phyloP scores from a whole-genome alignment of 1,140 invertebrate species.

The Saccostrea cuccullata region DNA sequence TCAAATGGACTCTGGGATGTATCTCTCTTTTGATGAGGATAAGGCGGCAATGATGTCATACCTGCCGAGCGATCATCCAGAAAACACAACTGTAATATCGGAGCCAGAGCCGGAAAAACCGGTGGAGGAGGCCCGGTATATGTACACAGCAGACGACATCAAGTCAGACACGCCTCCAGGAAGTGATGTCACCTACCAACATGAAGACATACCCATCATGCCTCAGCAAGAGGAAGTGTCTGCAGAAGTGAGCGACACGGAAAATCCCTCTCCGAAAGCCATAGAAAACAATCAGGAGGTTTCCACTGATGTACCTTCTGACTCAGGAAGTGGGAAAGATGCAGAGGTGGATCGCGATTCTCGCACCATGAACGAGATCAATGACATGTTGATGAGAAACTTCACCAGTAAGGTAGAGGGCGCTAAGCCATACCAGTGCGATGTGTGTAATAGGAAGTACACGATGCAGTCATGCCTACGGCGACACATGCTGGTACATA shows the following conservation, averaged over 20 bases:
- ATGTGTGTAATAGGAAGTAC: slow-evolving; percentile 27
- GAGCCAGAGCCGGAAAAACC: neutral
- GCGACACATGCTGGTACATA: slow-evolving; percentile 44
- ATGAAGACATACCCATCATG: slow-evolving; percentile 8
- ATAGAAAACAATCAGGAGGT: neutral
- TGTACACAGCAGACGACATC: slow-evolving; percentile 3
- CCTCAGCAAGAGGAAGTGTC: neutral
- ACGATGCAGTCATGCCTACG: slow-evolving; percentile 34
- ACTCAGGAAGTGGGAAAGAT: slow-evolving; percentile 9
- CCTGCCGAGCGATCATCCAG: neutral
- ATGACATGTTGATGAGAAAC: slow-evolving; percentile 41
- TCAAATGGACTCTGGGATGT: slow-evolving; percentile 15
- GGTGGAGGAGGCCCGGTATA: neutral
- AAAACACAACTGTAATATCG: neutral
- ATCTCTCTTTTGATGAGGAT: slow-evolving; percentile 23
- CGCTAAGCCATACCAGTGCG: slow-evolving; percentile 37
- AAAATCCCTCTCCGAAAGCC: neutral
- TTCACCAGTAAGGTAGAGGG: slow-evolving; percentile 38
- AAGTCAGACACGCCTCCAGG: neutral
- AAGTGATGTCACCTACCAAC: neutral
- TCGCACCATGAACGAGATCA: slow-evolving; percentile 37
- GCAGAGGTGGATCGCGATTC: neutral
- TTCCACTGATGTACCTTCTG: neutral
- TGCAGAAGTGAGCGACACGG: neutral
- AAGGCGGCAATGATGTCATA: neutral